phyloP scores from a whole-genome alignment of 2,888 invertebrate species.

The Torymus aiolomorphi region DNA sequence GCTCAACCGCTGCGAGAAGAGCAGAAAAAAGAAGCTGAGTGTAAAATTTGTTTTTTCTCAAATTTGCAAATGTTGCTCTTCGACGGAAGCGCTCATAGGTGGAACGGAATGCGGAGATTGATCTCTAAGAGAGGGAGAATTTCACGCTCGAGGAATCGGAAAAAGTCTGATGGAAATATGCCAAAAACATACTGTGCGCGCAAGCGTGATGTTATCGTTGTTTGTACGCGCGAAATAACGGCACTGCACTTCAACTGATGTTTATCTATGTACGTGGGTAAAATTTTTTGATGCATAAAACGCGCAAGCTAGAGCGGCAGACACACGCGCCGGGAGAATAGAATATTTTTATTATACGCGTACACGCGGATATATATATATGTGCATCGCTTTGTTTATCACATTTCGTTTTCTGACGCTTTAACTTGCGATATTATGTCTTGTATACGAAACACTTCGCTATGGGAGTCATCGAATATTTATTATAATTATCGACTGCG shows the following conservation, averaged over 20 bases:
- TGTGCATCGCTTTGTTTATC: background rate
- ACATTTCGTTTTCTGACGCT: conserved; percentile 18
- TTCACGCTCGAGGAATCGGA: conserved; percentile 23
- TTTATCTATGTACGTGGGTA: background rate
- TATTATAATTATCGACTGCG: conserved; percentile 50
- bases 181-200: conserved; percentile 14
- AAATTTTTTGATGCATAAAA: background rate
- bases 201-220: background rate
- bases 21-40: too few species aligned
- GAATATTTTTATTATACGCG: conserved; percentile 43
- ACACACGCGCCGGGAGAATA: conserved; percentile 10
- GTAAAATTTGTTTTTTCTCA: conserved; percentile 1
- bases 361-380: background rate
- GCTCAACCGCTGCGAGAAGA: background rate
- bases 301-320: conserved; percentile 25
- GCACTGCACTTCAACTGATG: background rate
- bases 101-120: conserved; percentile 22
- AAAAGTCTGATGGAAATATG: conserved; percentile 38
- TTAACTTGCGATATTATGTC: conserved; percentile 19
- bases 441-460: conserved; percentile 15
- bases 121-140: background rate
- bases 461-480: conserved; percentile 36
- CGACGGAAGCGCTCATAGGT: background rate
- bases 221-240: background rate
- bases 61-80: background rate